Percentiles rank a stretch among this genome's conserved stretches.
phyloP scores from a whole-genome alignment of 2,113 vertebrate genomes.

The Cromileptes altivelis region DNA sequence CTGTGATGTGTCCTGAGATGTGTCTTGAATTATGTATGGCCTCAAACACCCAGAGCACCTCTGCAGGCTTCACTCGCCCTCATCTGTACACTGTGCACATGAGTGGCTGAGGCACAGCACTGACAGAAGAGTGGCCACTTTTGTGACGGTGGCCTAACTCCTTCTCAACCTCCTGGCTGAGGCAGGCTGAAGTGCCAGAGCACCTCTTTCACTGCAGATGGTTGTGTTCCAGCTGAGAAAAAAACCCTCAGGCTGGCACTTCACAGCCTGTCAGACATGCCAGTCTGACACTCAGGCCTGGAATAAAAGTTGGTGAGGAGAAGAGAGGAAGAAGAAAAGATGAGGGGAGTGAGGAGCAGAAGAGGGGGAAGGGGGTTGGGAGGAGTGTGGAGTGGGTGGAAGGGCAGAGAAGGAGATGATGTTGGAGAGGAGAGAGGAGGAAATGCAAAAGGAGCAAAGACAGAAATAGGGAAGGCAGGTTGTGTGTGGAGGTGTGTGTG shows the following conservation, averaged over 20 bases:
- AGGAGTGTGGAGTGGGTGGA: conserved; percentile 1
- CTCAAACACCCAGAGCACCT: conserved; percentile 17
- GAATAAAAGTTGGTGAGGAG: conserved; percentile 29
- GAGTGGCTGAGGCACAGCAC: neutral
- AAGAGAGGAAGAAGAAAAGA: neutral
- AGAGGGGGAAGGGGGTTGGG: neutral
- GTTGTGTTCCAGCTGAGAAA: conserved; percentile 50
- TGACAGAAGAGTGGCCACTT: conserved; percentile 33
- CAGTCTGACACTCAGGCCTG: conserved; percentile 41
- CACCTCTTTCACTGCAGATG: conserved; percentile 46
- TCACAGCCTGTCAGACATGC: conserved; percentile 59
- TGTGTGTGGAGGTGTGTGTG: conserved; percentile 2
- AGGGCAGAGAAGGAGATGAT: neutral
- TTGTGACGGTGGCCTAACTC: conserved; percentile 59
- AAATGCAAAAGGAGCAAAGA: conserved; percentile 16
- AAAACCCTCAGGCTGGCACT: conserved; percentile 45
- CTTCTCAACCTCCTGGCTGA: conserved; percentile 25
- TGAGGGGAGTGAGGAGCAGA: neutral
- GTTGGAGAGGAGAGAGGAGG: neutral
- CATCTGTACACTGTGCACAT: neutral
- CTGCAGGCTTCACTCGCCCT: conserved; percentile 15
- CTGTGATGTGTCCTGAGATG: neutral
- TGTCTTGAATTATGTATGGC: conserved; percentile 11
- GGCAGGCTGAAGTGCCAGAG: conserved; percentile 12
- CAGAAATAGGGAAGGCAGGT: conserved; percentile 29